Conservation (phyloP, 2,888 invertebrate genomes). For the Epistrophe grossulariae region DNA sequence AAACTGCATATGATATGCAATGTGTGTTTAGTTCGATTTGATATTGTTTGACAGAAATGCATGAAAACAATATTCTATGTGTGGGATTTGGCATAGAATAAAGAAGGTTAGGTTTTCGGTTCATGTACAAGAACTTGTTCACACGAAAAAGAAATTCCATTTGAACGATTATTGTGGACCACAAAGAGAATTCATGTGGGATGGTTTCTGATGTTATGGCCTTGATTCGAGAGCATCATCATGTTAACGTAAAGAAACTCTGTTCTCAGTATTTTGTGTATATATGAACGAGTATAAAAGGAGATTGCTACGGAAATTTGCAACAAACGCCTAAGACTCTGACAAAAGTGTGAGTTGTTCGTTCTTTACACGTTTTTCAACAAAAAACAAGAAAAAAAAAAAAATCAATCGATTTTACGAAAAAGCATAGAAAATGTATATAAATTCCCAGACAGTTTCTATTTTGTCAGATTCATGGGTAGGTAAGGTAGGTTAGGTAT, state of each 20-base stretch:
- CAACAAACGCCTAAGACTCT: constrained; percentile 20
- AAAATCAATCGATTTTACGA: constrained; percentile 29
- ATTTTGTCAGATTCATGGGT: constrained; percentile 34
- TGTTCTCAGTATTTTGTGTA: constrained; percentile 11
- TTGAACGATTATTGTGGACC: constrained; percentile 41
- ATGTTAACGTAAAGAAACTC: neutral
- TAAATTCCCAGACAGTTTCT: constrained; percentile 41
- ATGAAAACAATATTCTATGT: constrained; percentile 40
- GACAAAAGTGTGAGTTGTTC: constrained; percentile 50
- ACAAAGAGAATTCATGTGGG: constrained; percentile 50
- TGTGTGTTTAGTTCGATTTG: constrained; percentile 54
- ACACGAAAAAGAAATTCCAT: constrained; percentile 45
- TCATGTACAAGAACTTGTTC: constrained; percentile 20
- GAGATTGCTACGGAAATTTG: constrained; percentile 8
- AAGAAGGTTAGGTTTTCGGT: neutral
- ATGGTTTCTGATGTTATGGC: constrained; percentile 61
- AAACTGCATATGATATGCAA: constrained; percentile 45
- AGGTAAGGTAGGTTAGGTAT: neutral
- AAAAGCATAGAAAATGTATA: constrained; percentile 21
- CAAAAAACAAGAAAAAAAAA: neutral
- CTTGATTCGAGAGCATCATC: constrained; percentile 50
- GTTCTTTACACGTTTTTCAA: constrained; percentile 1
- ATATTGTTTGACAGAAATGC: constrained; percentile 65
- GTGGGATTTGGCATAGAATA: constrained; percentile 54
- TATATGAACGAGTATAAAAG: no score